Base-by-base conservation (phyloP, 2,797 vertebrate species). In the Pseudochromis fuscus region DNA sequence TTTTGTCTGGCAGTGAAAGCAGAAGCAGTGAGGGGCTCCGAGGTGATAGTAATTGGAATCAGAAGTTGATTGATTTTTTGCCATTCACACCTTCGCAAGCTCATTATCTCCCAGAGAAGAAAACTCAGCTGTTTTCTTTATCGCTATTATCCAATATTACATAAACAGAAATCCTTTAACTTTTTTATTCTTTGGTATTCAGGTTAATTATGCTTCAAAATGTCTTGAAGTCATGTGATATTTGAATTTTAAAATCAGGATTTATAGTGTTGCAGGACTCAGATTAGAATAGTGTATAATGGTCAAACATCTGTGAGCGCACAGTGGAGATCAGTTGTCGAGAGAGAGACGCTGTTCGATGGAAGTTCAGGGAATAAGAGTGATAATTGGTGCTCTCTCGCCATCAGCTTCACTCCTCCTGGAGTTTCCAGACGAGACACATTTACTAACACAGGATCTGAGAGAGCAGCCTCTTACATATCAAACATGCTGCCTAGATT, bases 31-130 rank as follows among this genome's bases (percentile, higher is more conserved):
- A 61, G 37, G 37, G 46, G 28, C 63, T 59, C n/a, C 53, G 70
- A 66, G 28, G 58, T 46, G 38, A 77, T 57, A 21, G 55, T 77
- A 72, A 82, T 78, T 55, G 62, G 65, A 75, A 60, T 74, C 33
- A 73, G 53, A 72, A 56, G 60, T 77, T 68, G 77, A 87, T 79
- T 45, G 40, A 81, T 82, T 74, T 42, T 69, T 62, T 60, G 30
- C 19, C 44, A 33, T 76, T 64, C 51, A 48, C 59, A 75, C 62
- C 49, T 28, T 13, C 51, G 28, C 45, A 48, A 27, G n/a, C 46
- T 45, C 31, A 81, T 70, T 53, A 77, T 82, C 77, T 75, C 68
- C 16, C 15, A 21, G 19, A 62, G 53, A 33, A 53, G 40, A 42
- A 42, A 7, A 44, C 56, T 63, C 37, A 35, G 45, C 37, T 66